phyloP scores from a whole-genome alignment of 2,888 invertebrate species.

The Cyrtodaria siliqua region DNA sequence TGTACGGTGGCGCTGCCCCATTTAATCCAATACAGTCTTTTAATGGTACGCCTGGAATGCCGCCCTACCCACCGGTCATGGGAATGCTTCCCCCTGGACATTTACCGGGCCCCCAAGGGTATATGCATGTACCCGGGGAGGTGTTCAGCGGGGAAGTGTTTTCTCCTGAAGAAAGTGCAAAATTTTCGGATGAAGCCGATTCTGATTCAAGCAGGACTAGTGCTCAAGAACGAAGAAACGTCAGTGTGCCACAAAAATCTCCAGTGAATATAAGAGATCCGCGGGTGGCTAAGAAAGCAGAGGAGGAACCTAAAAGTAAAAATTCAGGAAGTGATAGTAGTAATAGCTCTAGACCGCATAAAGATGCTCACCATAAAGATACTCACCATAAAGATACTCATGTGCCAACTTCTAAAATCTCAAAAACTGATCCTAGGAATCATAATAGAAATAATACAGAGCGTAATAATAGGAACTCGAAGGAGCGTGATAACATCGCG shows the following conservation, averaged over 20 bases:
- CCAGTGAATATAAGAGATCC: conserved; percentile 27
- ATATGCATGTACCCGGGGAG: too few species aligned
- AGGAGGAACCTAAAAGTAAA: not conserved
- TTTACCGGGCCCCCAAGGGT: too few species aligned
- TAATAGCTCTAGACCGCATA: not conserved
- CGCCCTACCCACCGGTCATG: not conserved
- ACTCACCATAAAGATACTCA: not conserved
- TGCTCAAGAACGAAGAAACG: conserved; percentile 6
- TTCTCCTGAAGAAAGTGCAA: conserved; percentile 37
- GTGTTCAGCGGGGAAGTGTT: conserved; percentile 53
- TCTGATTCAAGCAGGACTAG: conserved; percentile 54
- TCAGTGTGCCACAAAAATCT: not conserved
- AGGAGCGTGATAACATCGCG: too few species aligned
- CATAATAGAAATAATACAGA: not conserved
- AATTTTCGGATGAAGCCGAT: conserved; percentile 53
- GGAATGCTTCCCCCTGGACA: not conserved
- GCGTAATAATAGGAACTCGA: not conserved
- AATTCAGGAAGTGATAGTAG: not conserved
- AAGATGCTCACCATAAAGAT: not conserved
- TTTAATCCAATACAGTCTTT: not conserved
- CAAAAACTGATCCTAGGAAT: too few species aligned
- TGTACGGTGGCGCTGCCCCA: not conserved
- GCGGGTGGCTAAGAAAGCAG: conserved; percentile 2
- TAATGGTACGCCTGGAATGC: conserved; percentile 16
- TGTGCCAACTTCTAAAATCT: not conserved